Evolutionary conservation across 2,888 invertebrate genomes (phyloP).

Genomic region (Drosophila gaucha): DNA sequence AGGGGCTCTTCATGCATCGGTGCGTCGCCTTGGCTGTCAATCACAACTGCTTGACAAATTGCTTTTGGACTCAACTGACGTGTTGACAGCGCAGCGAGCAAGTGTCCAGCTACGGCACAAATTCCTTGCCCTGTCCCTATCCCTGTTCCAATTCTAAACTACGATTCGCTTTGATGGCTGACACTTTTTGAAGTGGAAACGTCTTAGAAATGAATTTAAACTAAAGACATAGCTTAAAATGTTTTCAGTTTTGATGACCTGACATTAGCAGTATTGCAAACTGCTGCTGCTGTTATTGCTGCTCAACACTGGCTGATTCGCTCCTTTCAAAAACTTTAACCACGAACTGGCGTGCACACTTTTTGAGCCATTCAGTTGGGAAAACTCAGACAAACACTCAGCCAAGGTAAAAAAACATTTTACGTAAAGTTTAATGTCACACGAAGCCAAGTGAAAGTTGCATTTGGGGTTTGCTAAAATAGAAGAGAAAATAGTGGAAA

Average conservation of each 20-base stretch:
- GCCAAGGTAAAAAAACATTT: conserved; percentile 55
- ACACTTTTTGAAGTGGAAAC: conserved; percentile 26
- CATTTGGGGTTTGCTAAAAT: conserved; percentile 12
- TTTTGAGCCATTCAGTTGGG: conserved; percentile 56
- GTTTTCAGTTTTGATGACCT: conserved; percentile 19
- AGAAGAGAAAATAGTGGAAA: neutral
- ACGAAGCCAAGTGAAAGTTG: conserved; percentile 58
- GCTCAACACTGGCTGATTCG: conserved; percentile 25
- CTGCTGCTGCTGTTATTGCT: neutral
- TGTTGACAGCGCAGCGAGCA: conserved; percentile 53
- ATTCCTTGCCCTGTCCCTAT: neutral
- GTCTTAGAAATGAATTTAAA: conserved; percentile 47
- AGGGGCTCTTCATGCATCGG: conserved; percentile 39
- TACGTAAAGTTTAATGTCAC: conserved; percentile 60
- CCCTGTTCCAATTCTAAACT: neutral
- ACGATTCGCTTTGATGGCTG: conserved; percentile 8
- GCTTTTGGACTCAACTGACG: conserved; percentile 73
- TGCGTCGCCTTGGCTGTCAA: conserved; percentile 71
- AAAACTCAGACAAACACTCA: conserved; percentile 48
- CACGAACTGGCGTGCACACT: conserved; percentile 35
- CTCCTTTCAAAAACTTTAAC: conserved; percentile 1
- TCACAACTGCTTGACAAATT: conserved; percentile 78
- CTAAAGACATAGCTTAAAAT: conserved; percentile 22
- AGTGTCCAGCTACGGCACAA: conserved; percentile 6
- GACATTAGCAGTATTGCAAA: conserved; percentile 20